Evolutionary conservation across 2,113 vertebrate genomes (phyloP).

Genomic region (Petroica traversi): DNA sequence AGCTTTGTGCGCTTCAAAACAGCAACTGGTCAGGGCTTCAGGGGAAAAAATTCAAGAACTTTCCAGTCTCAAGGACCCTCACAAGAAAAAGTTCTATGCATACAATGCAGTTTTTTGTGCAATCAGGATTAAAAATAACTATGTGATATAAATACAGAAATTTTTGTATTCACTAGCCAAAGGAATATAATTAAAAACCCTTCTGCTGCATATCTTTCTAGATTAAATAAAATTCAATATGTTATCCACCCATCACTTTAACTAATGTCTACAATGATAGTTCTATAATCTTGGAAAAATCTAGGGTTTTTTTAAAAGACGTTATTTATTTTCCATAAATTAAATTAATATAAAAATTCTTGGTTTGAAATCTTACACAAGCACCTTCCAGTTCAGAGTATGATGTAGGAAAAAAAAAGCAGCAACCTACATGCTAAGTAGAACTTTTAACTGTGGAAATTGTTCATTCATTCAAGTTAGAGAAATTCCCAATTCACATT

Average conservation of each 20-base stretch:
- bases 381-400: not conserved
- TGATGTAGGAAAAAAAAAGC: not conserved
- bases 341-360: not conserved
- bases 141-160: not conserved
- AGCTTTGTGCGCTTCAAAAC: not conserved
- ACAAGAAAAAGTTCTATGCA: not conserved
- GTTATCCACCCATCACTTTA: not conserved
- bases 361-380: not conserved
- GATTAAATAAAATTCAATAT: not conserved
- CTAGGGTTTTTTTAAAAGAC: not conserved
- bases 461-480: not conserved
- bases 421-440: not conserved
- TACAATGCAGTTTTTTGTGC: not conserved
- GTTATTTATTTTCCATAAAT: not conserved
- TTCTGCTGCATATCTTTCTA: not conserved
- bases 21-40: not conserved
- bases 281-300: not conserved
- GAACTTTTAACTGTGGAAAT: not conserved
- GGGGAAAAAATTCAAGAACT: not conserved
- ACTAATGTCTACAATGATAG: not conserved
- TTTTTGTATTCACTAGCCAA: not conserved
- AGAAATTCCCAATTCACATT: not conserved
- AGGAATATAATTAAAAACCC: not conserved
- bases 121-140: not conserved
- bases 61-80: not conserved